These are phyloP conservation scores for Acronicta alni DNA, from an alignment of 2,888 invertebrate genomes.

Conservation along the genomic window DNA sequence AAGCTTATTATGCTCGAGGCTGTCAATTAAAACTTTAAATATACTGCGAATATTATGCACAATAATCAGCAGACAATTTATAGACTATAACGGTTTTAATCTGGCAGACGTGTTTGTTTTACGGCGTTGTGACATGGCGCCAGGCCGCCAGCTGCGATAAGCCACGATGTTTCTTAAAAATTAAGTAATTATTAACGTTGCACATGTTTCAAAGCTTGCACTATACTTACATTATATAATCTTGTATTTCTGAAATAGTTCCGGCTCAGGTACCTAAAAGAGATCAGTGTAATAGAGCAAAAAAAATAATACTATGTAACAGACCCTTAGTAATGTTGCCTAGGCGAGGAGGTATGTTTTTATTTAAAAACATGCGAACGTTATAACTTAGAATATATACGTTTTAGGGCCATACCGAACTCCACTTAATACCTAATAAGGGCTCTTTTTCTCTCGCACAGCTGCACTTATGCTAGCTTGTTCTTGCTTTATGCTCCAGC, in stretches of 20 bases:
- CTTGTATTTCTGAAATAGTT: too few relatives aligned
- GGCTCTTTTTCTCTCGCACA: neutral
- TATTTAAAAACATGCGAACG: too few relatives aligned
- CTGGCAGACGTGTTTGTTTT: conserved; percentile 34
- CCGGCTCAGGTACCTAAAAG: too few relatives aligned
- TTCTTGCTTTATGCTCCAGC: neutral
- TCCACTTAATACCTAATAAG: too few relatives aligned
- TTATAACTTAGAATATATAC: too few relatives aligned
- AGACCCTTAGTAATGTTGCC: too few relatives aligned
- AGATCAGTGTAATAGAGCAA: too few relatives aligned
- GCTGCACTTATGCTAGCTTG: neutral
- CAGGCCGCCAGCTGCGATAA: conserved; percentile 5
- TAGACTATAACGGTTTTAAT: conserved; percentile 43
- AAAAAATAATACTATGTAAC: too few relatives aligned
- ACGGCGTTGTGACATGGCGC: conserved; percentile 12
- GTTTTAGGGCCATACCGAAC: too few relatives aligned
- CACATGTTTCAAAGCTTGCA: too few relatives aligned
- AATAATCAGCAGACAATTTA: conserved; percentile 36
- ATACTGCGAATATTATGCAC: conserved; percentile 22
- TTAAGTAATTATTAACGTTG: neutral
- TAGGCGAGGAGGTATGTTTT: too few relatives aligned
- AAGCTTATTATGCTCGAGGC: neutral
- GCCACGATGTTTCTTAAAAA: neutral
- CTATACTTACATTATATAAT: too few relatives aligned
- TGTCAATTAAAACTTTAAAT: conserved; percentile 30